Conservation (phyloP, 2,113 vertebrate species). For the Loxodonta africana region DNA sequence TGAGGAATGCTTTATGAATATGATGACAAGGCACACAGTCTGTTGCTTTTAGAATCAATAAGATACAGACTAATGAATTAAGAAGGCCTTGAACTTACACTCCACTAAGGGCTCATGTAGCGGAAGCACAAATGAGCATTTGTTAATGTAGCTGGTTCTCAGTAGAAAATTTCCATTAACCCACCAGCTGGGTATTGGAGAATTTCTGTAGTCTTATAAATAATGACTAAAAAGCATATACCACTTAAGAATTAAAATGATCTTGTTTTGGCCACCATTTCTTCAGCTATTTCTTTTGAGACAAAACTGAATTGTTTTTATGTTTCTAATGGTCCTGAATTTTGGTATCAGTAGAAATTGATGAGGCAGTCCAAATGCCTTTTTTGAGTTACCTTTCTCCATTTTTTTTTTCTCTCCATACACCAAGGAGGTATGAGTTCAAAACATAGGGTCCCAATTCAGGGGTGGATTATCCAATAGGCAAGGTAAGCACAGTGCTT, state of each 20-base stretch:
- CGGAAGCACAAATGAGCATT: slow-evolving; percentile 54
- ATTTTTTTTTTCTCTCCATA: not conserved
- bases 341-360: slow-evolving; percentile 7
- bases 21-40: slow-evolving; percentile 67
- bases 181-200: not conserved
- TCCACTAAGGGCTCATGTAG: not conserved
- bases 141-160: not conserved
- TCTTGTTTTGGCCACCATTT: slow-evolving; percentile 42
- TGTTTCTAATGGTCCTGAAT: not conserved
- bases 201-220: slow-evolving; percentile 7
- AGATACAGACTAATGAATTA: slow-evolving; percentile 62
- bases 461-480: too few species aligned
- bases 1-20: slow-evolving; percentile 67
- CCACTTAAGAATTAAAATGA: slow-evolving; percentile 13
- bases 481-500: too few species aligned
- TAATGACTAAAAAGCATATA: not conserved
- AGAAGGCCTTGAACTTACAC: slow-evolving; percentile 63
- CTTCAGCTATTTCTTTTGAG: slow-evolving; percentile 35
- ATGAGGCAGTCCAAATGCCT: not conserved
- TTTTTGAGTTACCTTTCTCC: not conserved
- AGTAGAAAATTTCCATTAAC: slow-evolving; percentile 26
- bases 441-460: not conserved
- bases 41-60: slow-evolving; percentile 72
- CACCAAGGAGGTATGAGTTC: not conserved
- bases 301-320: not conserved